These are phyloP conservation scores for Prorops nasuta DNA, from an alignment of 1,140 invertebrate genomes.

Conservation along the genomic window DNA sequence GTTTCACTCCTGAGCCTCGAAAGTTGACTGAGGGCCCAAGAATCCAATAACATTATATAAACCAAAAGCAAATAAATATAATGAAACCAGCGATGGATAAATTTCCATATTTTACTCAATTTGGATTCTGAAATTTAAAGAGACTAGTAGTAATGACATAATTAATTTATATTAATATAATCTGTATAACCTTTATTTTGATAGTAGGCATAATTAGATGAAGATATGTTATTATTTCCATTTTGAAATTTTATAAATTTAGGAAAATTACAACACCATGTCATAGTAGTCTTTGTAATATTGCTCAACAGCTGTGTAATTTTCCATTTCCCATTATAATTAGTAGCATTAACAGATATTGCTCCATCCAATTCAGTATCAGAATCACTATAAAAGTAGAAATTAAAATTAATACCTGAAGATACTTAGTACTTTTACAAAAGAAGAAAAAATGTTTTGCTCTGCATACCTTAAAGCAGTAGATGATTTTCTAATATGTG, in stretches of 20 bases:
- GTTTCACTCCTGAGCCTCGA: constrained; percentile 30
- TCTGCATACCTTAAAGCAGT: constrained; percentile 20
- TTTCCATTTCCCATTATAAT: constrained; percentile 17
- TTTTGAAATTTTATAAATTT: not conserved
- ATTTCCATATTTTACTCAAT: constrained; percentile 30
- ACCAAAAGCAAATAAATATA: constrained; percentile 43
- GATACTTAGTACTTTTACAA: no score
- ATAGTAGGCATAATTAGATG: no score
- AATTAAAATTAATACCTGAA: no score
- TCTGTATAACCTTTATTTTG: no score
- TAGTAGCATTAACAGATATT: constrained; percentile 11
- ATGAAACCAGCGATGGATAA: constrained; percentile 27
- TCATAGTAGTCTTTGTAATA: constrained; percentile 14
- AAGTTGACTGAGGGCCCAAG: constrained; percentile 45
- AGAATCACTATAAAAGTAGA: no score
- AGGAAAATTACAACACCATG: not conserved
- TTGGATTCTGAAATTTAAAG: constrained; percentile 34
- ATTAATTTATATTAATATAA: no score
- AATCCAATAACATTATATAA: constrained; percentile 39
- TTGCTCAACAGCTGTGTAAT: constrained; percentile 23
- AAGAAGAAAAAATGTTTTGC: no score
- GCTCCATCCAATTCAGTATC: constrained; percentile 39
- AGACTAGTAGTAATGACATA: constrained; percentile 3
- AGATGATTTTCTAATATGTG: constrained; percentile 10
- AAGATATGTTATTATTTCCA: constrained; percentile 3